Percentiles rank a stretch among this genome's conserved stretches.
Evolutionary conservation across 1,140 invertebrate species (phyloP).

Genomic region (Drosophila ogumai): DNA sequence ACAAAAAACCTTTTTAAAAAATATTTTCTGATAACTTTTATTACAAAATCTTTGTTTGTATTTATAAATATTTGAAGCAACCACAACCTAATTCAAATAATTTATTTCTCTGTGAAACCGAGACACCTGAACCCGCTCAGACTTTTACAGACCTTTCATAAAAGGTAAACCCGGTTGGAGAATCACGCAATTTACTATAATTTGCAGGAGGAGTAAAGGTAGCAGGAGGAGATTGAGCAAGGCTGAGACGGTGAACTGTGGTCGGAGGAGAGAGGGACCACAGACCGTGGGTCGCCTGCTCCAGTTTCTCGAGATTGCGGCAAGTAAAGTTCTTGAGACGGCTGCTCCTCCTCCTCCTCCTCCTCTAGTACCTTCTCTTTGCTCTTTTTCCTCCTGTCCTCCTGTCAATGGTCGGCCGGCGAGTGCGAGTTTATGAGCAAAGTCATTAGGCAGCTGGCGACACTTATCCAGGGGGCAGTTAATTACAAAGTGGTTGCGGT

Average conservation of each 20-base stretch:
- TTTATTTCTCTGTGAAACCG: slow-evolving; percentile 4
- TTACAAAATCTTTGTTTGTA: neutral
- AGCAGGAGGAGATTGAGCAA: slow-evolving; percentile 9
- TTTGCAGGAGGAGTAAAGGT: slow-evolving; percentile 35
- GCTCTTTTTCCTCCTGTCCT: slow-evolving; percentile 16
- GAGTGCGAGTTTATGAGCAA: slow-evolving; percentile 66
- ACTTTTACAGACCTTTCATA: slow-evolving; percentile 8
- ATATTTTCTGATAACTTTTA: no score
- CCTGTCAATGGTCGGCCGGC: slow-evolving; percentile 60
- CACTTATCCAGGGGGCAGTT: slow-evolving; percentile 70
- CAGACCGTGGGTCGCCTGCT: slow-evolving; percentile 42
- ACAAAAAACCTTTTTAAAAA: neutral
- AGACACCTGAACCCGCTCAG: slow-evolving; percentile 50
- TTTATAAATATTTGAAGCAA: neutral
- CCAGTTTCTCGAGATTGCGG: slow-evolving; percentile 70
- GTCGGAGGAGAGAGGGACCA: neutral
- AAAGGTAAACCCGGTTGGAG: slow-evolving; percentile 49
- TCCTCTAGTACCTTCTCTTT: neutral
- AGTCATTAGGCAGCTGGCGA: slow-evolving; percentile 79
- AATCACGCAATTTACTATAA: slow-evolving; percentile 83
- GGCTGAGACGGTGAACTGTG: neutral
- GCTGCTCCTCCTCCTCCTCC: neutral
- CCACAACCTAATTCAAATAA: neutral
- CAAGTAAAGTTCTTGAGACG: slow-evolving; percentile 43
- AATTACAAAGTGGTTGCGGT: slow-evolving; percentile 67